Conservation (phyloP, 2,797 vertebrate genomes). For the Phataginus tricuspis region DNA sequence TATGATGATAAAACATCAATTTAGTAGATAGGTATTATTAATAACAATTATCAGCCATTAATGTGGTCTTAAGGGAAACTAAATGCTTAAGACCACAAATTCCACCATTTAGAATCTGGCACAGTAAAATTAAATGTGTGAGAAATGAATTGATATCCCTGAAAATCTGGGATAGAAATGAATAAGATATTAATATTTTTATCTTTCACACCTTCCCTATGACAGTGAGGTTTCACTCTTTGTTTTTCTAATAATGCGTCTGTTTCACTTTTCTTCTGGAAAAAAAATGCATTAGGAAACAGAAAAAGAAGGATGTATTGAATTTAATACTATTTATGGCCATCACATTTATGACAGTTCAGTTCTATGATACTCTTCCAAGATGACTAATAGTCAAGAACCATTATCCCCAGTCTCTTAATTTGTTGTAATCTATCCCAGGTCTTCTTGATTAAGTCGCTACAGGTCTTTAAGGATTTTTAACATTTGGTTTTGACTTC, state of each 20-base stretch:
- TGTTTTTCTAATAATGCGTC: background rate
- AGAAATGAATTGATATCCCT: background rate
- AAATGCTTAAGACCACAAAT: conserved; percentile 7
- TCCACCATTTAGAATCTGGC: background rate
- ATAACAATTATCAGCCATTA: conserved; percentile 56
- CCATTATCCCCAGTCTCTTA: background rate
- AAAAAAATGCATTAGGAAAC: background rate
- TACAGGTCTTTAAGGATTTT: conserved; percentile 12
- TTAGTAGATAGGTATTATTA: conserved; percentile 62
- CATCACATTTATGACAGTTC: background rate
- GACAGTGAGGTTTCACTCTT: background rate
- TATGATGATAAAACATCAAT: conserved; percentile 65
- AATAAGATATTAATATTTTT: background rate
- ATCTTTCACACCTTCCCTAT: background rate
- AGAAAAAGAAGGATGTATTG: background rate
- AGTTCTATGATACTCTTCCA: background rate
- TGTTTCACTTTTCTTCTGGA: background rate
- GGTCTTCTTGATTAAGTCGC: background rate
- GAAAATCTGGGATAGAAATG: conserved; percentile 17
- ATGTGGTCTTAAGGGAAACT: background rate
- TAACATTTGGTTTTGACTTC: conserved; percentile 60
- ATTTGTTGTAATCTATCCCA: background rate
- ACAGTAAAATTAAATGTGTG: conserved; percentile 58
- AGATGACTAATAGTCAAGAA: background rate
- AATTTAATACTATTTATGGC: no score